Conservation (phyloP, 2,888 invertebrate species). For the Keiferia lycopersicella region DNA sequence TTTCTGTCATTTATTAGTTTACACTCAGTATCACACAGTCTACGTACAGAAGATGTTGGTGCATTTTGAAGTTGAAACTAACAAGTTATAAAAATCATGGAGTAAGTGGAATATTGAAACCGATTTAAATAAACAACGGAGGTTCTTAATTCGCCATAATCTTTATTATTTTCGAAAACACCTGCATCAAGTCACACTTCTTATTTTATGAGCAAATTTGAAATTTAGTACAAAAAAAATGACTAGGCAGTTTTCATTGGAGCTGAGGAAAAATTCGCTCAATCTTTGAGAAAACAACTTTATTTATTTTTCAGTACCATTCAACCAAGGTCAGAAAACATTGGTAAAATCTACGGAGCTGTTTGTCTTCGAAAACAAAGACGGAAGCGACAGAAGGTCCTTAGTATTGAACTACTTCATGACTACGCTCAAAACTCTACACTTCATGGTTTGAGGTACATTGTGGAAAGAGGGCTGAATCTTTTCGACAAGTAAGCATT, state of each 20-base stretch:
- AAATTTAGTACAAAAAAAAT: no score
- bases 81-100: not conserved
- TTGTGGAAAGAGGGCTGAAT: slow-evolving; percentile 43
- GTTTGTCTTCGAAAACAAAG: slow-evolving; percentile 43
- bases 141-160: not conserved
- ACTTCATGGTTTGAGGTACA: slow-evolving; percentile 51
- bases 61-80: not conserved
- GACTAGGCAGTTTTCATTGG: no score
- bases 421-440: slow-evolving; percentile 51
- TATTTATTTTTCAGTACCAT: not conserved
- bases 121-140: not conserved
- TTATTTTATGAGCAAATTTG: no score
- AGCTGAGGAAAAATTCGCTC: no score
- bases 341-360: slow-evolving; percentile 37
- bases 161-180: not conserved
- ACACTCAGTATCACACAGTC: not conserved
- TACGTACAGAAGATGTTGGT: not conserved
- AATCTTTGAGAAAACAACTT: no score
- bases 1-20: not conserved
- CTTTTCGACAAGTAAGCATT: slow-evolving; percentile 44
- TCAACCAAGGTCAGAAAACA: not conserved
- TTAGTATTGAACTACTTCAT: slow-evolving; percentile 41
- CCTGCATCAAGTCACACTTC: no score
- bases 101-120: not conserved
- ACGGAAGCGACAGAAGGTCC: slow-evolving; percentile 45